These are phyloP conservation scores for Microtus ochrogaster DNA, from an alignment of 2,113 vertebrate species.

Conservation along the genomic window DNA sequence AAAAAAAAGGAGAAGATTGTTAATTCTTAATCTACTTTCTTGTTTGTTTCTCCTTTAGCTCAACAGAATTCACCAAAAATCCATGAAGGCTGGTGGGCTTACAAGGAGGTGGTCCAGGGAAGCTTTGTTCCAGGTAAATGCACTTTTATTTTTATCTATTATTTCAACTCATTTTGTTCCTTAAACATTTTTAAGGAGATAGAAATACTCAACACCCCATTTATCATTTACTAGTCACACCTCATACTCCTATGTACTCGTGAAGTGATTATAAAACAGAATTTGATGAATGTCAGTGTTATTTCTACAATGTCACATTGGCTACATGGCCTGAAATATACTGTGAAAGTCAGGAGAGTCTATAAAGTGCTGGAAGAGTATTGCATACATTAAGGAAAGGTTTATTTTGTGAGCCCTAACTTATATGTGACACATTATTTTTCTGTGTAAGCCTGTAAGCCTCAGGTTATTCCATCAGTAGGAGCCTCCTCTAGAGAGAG, in stretches of 20 bases:
- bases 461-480: background rate
- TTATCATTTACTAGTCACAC: background rate
- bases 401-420: background rate
- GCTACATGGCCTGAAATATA: background rate
- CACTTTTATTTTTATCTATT: background rate
- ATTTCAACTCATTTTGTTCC: background rate
- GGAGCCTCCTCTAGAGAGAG: background rate
- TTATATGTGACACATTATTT: background rate
- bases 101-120: conserved; percentile 99
- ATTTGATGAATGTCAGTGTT: background rate
- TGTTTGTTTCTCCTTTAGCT: conserved; percentile 88
- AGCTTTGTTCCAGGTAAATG: conserved; percentile 99
- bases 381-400: background rate
- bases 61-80: conserved; percentile 98
- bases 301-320: conserved; percentile 4
- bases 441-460: background rate
- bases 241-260: background rate
- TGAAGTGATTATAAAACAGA: background rate
- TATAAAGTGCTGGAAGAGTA: background rate
- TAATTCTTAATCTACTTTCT: conserved; percentile 2
- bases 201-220: background rate
- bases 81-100: conserved; percentile 99
- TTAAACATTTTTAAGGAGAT: background rate
- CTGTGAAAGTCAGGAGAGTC: background rate
- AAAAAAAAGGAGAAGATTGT: background rate